phyloP scores from a whole-genome alignment of 2,113 vertebrate species.

The Cathartes aura region DNA sequence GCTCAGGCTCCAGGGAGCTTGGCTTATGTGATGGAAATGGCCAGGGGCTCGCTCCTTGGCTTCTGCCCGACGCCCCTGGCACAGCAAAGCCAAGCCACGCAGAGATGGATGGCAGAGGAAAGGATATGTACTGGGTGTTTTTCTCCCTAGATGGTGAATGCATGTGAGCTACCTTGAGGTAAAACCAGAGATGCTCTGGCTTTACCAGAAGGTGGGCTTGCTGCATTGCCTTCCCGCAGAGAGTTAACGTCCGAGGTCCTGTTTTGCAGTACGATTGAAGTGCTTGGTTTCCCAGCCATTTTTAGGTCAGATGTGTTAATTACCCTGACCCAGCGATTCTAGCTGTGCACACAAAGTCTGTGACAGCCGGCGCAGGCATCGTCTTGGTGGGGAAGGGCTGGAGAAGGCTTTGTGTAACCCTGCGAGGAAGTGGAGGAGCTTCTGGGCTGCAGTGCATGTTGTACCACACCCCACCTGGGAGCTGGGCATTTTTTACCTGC shows the following conservation, averaged over 20 bases:
- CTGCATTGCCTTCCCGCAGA: not conserved
- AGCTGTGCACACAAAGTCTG: not conserved
- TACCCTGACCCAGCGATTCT: not conserved
- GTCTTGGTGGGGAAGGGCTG: not conserved
- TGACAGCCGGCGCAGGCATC: fast-evolving
- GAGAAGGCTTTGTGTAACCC: not conserved
- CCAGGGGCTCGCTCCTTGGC: not conserved
- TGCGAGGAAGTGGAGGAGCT: not conserved
- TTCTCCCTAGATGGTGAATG: not conserved
- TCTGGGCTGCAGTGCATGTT: not conserved
- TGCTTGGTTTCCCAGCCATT: not conserved
- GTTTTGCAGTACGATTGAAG: not conserved
- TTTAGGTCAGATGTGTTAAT: not conserved
- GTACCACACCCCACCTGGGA: not conserved
- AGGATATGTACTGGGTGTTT: not conserved
- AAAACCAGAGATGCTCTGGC: not conserved
- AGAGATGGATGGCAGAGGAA: not conserved
- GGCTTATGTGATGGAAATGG: not conserved
- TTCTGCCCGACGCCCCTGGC: not conserved
- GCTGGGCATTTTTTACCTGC: not conserved
- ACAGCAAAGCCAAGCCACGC: not conserved
- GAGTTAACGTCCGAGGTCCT: fast-evolving
- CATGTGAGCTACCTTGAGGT: not conserved
- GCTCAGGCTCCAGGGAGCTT: not conserved
- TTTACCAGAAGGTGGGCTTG: not conserved